A percentile compares a stretch with the other conserved stretches of the same genome.
These are phyloP conservation scores for Pseudocheirus occidentalis DNA, from an alignment of 2,797 vertebrate genomes.

Conservation along the genomic window DNA sequence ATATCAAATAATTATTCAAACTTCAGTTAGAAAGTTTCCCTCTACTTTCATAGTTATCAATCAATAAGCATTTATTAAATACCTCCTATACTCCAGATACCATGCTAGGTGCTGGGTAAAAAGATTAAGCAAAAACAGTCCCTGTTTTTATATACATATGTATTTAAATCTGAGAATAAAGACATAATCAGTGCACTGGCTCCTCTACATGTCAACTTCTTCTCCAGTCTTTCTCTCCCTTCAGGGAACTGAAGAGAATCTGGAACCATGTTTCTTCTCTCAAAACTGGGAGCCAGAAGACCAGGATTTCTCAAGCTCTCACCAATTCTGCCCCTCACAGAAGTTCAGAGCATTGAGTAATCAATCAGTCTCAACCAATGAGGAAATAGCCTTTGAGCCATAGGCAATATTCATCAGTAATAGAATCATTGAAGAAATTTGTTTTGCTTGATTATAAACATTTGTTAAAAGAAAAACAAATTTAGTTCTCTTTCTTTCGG, in stretches of 20 bases:
- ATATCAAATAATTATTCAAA: slow-evolving; percentile 21
- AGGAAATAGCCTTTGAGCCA: background rate
- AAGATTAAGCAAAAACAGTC: background rate
- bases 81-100: background rate
- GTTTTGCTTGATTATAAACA: background rate
- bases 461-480: background rate
- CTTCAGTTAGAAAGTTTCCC: background rate
- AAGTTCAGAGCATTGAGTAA: background rate
- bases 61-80: background rate
- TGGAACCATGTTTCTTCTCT: background rate
- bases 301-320: background rate
- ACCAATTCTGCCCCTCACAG: background rate
- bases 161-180: background rate
- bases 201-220: background rate
- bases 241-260: background rate
- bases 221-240: background rate
- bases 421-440: background rate
- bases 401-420: background rate
- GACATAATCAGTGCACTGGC: background rate
- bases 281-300: background rate
- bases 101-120: background rate
- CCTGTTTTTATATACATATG: background rate
- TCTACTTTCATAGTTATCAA: background rate
- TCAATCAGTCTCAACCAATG: background rate
- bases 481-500: background rate